Conservation (phyloP, 2,113 vertebrate species). For the Poeciliopsis turrubarensis region DNA sequence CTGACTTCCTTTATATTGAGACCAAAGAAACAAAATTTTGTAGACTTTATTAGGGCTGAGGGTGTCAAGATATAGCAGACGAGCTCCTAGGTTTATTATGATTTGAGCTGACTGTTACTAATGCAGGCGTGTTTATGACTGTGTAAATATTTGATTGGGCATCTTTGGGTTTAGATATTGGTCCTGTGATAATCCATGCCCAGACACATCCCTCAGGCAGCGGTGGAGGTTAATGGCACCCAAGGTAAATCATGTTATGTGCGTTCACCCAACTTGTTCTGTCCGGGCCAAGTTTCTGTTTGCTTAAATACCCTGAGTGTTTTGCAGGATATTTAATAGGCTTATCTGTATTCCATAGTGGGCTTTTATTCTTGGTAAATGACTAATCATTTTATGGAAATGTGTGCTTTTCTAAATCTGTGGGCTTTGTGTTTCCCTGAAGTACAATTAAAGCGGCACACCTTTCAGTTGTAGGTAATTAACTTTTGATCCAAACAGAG, state of each 20-base stretch:
- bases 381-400: slow-evolving; percentile 47
- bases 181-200: slow-evolving; percentile 43
- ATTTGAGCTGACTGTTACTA: slow-evolving; percentile 62
- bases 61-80: slow-evolving; percentile 26
- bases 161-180: slow-evolving; percentile 62
- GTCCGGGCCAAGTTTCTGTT: slow-evolving; percentile 35
- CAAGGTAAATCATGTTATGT: slow-evolving; percentile 23
- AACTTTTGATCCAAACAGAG: slow-evolving; percentile 60
- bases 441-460: slow-evolving; percentile 54
- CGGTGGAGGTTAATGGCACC: slow-evolving; percentile 13
- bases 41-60: slow-evolving; percentile 12
- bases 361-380: slow-evolving; percentile 23
- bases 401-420: slow-evolving; percentile 41
- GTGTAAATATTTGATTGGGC: slow-evolving; percentile 62
- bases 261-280: slow-evolving; percentile 20
- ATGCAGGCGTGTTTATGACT: slow-evolving; percentile 65
- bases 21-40: background rate
- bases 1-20: background rate
- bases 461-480: slow-evolving; percentile 58
- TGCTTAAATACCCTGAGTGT: slow-evolving; percentile 41
- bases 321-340: slow-evolving; percentile 42
- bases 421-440: slow-evolving; percentile 30
- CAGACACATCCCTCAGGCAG: slow-evolving; percentile 57
- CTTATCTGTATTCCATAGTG: slow-evolving; percentile 39
- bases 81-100: slow-evolving; percentile 26